Evolutionary conservation across 2,113 vertebrate genomes (phyloP).

Genomic region (Triplophysa tibetana): DNA sequence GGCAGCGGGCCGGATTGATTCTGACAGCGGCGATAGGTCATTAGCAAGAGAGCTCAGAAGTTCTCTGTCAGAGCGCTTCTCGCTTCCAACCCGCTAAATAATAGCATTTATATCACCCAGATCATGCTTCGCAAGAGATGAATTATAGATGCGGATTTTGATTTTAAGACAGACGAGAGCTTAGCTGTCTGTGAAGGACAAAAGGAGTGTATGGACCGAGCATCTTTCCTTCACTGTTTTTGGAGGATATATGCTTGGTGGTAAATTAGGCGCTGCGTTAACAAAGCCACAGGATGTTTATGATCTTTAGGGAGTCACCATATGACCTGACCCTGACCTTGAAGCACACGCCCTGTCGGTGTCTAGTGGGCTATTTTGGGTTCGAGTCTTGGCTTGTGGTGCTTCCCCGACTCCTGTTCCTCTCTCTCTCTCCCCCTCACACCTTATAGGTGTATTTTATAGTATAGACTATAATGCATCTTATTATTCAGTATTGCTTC

Average conservation of each 20-base stretch:
- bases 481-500: too few species aligned
- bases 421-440: too few species aligned
- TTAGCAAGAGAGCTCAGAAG: conserved; percentile 76
- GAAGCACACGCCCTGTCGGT: too few species aligned
- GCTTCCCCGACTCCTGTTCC: too few species aligned
- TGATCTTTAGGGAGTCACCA: background rate
- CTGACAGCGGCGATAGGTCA: conserved; percentile 74
- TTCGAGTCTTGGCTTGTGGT: too few species aligned
- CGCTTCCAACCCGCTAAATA: conserved; percentile 46
- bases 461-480: too few species aligned
- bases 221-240: background rate
- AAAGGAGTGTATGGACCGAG: conserved; percentile 2
- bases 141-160: conserved; percentile 51
- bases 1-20: conserved; percentile 78
- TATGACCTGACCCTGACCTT: conserved; percentile 39
- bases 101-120: conserved; percentile 52
- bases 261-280: conserved; percentile 37
- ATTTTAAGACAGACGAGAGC: conserved; percentile 52
- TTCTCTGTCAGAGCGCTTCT: conserved; percentile 61
- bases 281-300: conserved; percentile 38
- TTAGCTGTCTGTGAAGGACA: conserved; percentile 54
- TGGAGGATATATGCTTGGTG: conserved; percentile 11
- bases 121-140: conserved; percentile 53
- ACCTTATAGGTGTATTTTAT: too few species aligned
- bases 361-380: too few species aligned